Conservation (phyloP, 2,888 invertebrate species). For the Dendrolimus houi region DNA sequence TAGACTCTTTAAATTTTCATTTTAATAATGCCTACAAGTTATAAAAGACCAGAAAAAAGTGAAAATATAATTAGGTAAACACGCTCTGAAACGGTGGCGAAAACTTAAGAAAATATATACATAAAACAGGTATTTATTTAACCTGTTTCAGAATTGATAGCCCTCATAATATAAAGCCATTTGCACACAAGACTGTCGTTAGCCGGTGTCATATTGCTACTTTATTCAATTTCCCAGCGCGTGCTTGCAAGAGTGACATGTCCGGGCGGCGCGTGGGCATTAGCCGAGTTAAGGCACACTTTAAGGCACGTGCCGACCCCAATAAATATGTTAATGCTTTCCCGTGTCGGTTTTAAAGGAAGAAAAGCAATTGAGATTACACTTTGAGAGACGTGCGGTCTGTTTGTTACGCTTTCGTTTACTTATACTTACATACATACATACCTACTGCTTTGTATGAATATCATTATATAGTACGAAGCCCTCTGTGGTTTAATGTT, state of each 20-base stretch:
- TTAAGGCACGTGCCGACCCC: slow-evolving; percentile 22
- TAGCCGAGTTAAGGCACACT: slow-evolving; percentile 23
- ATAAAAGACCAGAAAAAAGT: too few species aligned
- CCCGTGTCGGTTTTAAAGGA: background rate
- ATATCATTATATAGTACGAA: too few species aligned
- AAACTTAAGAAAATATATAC: too few species aligned
- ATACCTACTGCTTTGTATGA: too few species aligned
- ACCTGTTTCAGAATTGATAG: background rate
- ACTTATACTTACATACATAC: too few species aligned
- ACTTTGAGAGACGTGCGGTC: background rate
- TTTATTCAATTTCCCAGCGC: slow-evolving; percentile 59
- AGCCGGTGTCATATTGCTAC: slow-evolving; percentile 59
- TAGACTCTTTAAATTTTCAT: too few species aligned
- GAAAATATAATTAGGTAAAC: too few species aligned
- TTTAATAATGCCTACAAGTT: too few species aligned
- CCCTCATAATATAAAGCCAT: slow-evolving; percentile 12
- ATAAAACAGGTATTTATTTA: too few species aligned
- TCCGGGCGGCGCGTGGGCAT: slow-evolving; percentile 49
- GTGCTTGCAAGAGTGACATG: slow-evolving; percentile 39
- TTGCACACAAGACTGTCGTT: slow-evolving; percentile 13
- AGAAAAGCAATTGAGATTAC: background rate
- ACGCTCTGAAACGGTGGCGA: too few species aligned
- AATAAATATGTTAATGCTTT: slow-evolving; percentile 4
- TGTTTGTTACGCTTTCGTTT: background rate
- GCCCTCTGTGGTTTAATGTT: too few species aligned